Evolutionary conservation across 2,888 invertebrate genomes (phyloP), one percentile per base, ranked within the genome.

Genomic region (Helleia helle): DNA sequence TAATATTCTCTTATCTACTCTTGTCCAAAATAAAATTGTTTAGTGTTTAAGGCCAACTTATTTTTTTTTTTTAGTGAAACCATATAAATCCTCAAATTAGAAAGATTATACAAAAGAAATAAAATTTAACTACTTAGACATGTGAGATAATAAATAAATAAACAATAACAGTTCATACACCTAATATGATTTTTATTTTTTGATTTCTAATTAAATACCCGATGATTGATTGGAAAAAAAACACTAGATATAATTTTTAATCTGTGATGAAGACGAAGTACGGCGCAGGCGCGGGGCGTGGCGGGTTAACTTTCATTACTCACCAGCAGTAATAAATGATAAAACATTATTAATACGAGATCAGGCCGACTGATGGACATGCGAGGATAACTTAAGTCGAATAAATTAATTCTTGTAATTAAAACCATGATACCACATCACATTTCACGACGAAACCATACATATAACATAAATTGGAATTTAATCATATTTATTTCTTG

Each of bases 311-410:
- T 81, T 81, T 79, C 84, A 84, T 84, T 83, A 84, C 83, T 83
- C 83, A 81, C 61, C 58, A 62, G 63, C 65, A 62, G 69, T 84
- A 79, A 84, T 81, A 84, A 84, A 84, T 84, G 81, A 84, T 84
- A 84, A 83, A 77, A 81, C 81, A 84, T 84, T 84, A 84, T 84
- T 83, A 84, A 83, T 83, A 74, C 66, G 66, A 60, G 76, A 81
- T 80, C 76, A 71, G 38, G 37, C 43, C 64, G 65, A 68, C 61
- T 71, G 76, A 79, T 72, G 74, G 66, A 53, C 70, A 63, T 65
- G 65, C 60, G 62, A 65, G 65, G 71, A 72, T 76, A 71, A 74
- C 72, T 64, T 61, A 62, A 58, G 59, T 62, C 60, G 70, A 70
- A 75, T 74, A 76, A 79, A 81, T 81, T 81, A 81, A 81, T 81